Evolutionary conservation across 2,113 vertebrate species (phyloP).

Genomic region (Tretioscincus oriximinensis): DNA sequence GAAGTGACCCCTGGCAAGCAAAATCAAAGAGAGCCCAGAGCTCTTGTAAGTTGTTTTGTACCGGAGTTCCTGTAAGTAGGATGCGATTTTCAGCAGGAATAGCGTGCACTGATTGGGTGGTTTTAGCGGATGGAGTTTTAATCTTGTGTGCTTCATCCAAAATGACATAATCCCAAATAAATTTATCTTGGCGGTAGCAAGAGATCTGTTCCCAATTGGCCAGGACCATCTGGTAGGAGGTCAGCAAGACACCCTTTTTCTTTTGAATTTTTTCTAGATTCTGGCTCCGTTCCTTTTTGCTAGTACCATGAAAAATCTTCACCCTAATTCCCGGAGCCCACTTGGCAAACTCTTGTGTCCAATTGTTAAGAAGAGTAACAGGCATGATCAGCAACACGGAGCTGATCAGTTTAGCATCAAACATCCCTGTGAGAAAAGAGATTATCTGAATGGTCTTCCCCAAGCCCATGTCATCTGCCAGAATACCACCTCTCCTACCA

Average conservation of each 20-base stretch:
- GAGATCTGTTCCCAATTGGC: slow-evolving; percentile 91
- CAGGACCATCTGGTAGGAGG: slow-evolving; percentile 91
- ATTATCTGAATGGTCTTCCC: slow-evolving; percentile 96
- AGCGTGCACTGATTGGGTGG: slow-evolving; percentile 78
- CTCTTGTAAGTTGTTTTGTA: slow-evolving; percentile 94
- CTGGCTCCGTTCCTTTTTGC: slow-evolving; percentile 80
- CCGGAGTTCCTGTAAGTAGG: slow-evolving; percentile 90
- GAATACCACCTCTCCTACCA: slow-evolving; percentile 81
- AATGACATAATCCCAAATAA: slow-evolving; percentile 92
- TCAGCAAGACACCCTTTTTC: slow-evolving; percentile 81
- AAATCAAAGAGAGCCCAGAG: slow-evolving; percentile 96
- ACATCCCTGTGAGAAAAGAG: slow-evolving; percentile 93
- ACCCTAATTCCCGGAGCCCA: slow-evolving; percentile 93
- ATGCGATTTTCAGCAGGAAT: slow-evolving; percentile 83
- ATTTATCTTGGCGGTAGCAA: slow-evolving; percentile 70
- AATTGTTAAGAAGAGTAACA: slow-evolving; percentile 87
- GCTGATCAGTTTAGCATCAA: slow-evolving; percentile 76
- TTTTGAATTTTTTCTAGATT: slow-evolving; percentile 84
- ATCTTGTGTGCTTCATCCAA: slow-evolving; percentile 97
- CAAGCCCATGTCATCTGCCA: slow-evolving; percentile 96
- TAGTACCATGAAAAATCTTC: slow-evolving; percentile 86
- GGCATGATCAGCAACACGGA: slow-evolving; percentile 88
- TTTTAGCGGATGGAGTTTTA: slow-evolving; percentile 87
- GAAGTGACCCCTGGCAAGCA: slow-evolving; percentile 86
- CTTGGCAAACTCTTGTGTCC: slow-evolving; percentile 84